Evolutionary conservation across 1,140 invertebrate species (phyloP).

Genomic region (Hermatobates lingyangjiaoensis): DNA sequence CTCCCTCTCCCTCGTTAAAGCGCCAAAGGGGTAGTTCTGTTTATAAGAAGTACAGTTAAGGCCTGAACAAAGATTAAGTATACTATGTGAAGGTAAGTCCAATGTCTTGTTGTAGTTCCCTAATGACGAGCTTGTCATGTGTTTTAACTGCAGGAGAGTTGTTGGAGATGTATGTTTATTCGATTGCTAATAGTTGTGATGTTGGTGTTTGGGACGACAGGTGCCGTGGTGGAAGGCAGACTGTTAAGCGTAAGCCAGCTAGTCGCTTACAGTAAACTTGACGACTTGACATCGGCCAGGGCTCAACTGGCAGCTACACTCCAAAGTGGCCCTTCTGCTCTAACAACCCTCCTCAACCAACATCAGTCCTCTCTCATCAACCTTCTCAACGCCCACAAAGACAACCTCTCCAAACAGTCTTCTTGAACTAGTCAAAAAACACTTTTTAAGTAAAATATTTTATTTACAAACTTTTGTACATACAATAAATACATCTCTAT

Average conservation of each 20-base stretch:
- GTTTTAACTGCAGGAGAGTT: background rate
- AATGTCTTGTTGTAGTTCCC: background rate
- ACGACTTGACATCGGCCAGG: slow-evolving; percentile 16
- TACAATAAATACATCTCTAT: too few species aligned
- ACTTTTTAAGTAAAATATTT: too few species aligned
- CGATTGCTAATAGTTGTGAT: background rate
- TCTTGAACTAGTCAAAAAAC: too few species aligned
- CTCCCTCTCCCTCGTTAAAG: too few species aligned
- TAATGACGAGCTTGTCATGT: background rate
- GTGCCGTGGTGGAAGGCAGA: slow-evolving; percentile 17
- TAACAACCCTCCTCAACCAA: slow-evolving; percentile 9
- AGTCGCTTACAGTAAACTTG: slow-evolving; percentile 14
- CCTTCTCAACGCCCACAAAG: too few species aligned
- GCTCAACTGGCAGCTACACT: slow-evolving; percentile 16
- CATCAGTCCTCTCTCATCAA: slow-evolving; percentile 13
- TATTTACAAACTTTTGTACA: too few species aligned
- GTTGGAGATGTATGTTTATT: background rate
- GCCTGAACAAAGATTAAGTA: too few species aligned
- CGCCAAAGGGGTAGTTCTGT: too few species aligned
- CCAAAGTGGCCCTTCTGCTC: slow-evolving; percentile 6
- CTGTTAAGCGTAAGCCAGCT: slow-evolving; percentile 16
- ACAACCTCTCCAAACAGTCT: too few species aligned
- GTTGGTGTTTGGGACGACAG: slow-evolving; percentile 5
- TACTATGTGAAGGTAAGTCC: too few species aligned
- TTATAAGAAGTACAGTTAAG: too few species aligned